phyloP scores from a whole-genome alignment of 37 sponge, comb jelly and placozoan genomes.

The Geodia barretti region DNA sequence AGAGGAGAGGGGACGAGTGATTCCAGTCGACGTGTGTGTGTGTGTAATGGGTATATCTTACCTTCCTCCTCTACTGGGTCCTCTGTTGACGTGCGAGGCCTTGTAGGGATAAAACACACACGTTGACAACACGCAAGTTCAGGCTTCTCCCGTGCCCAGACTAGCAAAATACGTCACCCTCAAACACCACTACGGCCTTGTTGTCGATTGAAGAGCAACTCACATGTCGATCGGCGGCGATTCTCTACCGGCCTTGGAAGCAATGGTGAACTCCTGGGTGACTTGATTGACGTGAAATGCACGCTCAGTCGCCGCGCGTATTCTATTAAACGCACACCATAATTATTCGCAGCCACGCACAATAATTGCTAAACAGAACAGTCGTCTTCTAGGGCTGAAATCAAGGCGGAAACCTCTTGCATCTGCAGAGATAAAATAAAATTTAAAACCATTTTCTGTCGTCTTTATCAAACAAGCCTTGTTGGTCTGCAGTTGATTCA shows the following conservation, averaged over 20 bases:
- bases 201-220: neutral
- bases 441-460: neutral
- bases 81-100: neutral
- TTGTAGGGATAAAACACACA: neutral
- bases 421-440: neutral
- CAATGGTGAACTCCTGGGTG: no score
- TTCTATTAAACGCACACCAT: neutral
- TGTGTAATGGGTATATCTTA: neutral
- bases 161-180: neutral
- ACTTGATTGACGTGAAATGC: neutral
- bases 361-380: no score
- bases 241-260: neutral
- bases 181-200: neutral
- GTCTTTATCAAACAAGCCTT: neutral
- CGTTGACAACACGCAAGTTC: no score
- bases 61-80: neutral
- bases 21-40: neutral
- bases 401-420: neutral
- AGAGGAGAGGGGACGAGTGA: neutral
- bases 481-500: neutral
- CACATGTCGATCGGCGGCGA: neutral
- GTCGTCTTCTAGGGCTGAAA: neutral
- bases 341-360: no score
- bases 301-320: neutral
- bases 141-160: neutral